A percentile compares a stretch with the other conserved stretches of the same genome.
Evolutionary conservation across 2,113 vertebrate genomes (phyloP).

Genomic region (Charina bottae): DNA sequence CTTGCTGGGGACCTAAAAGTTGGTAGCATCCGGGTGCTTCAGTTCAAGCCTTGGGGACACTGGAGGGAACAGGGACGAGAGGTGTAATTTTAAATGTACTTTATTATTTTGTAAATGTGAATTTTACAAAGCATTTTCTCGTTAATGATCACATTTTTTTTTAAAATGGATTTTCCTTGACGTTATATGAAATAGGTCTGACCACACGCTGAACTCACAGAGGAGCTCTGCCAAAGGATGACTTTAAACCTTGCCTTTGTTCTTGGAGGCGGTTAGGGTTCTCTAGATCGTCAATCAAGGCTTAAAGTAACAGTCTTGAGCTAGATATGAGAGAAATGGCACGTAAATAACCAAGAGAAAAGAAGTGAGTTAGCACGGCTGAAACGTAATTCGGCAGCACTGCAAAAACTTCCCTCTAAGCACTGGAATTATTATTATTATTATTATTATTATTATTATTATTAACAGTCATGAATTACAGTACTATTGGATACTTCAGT

Average conservation of each 20-base stretch:
- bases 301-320: slow-evolving; percentile 75
- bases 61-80: background rate
- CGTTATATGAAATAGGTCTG: slow-evolving; percentile 59
- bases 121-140: slow-evolving; percentile 81
- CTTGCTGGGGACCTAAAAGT: too few species aligned
- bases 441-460: background rate
- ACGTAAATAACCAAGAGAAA: slow-evolving; percentile 64
- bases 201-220: slow-evolving; percentile 50
- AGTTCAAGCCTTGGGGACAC: background rate
- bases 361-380: slow-evolving; percentile 59
- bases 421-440: slow-evolving; percentile 45
- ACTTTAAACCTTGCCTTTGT: slow-evolving; percentile 7
- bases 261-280: slow-evolving; percentile 48
- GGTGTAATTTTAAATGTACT: slow-evolving; percentile 66
- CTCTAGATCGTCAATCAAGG: slow-evolving; percentile 68
- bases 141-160: slow-evolving; percentile 69
- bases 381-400: slow-evolving; percentile 66
- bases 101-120: slow-evolving; percentile 87
- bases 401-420: slow-evolving; percentile 62
- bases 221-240: background rate
- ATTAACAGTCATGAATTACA: slow-evolving; percentile 79
- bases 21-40: too few species aligned
- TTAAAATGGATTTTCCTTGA: slow-evolving; percentile 46
- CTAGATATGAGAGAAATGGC: slow-evolving; percentile 71
- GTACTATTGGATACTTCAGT: slow-evolving; percentile 68